Base-by-base conservation (phyloP, 1,140 invertebrate genomes). In the Ostrea edulis region DNA sequence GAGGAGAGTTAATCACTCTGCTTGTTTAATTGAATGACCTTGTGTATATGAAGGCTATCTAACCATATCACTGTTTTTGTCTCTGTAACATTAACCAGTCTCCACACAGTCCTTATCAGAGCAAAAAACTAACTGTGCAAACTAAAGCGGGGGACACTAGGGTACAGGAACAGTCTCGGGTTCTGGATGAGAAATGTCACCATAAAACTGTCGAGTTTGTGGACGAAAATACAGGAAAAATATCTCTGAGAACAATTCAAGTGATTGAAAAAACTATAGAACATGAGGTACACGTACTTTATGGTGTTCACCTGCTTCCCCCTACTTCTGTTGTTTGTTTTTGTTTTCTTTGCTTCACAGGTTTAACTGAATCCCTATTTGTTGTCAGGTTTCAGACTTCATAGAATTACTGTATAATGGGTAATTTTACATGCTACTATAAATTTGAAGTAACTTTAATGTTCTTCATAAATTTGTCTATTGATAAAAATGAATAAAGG, bases 191-290 rank as follows among this genome's bases (percentile, higher is more conserved):
- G 96, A 97, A 97, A 95, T 97, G 98, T 91, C 97, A 97, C 91
- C 96, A 97, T 88, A 97, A 97, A 95, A 98, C 97, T 86, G 97
- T 98, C 95, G 97, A 98, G 95, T 97, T 97, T 95, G 95, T 97
- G 92, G 97, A 98, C 95, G 97, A 97, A 92, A 95, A 96, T 89
- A 97, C 97, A 89, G 97, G 97, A 92, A 97, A 97, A 95, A 96
- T 96, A 94, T 97, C 97, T 95, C 96, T 98, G 91, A 96, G 97
- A 96, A 98, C 98, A 87, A 96, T 98, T 94, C 97, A 98, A 96
- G 97, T 98, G 96, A 97, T 98, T 96, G 97, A 98, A 96, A 98
- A 98, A 96, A 96, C 98, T 95, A 97, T 98, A 95, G 97, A 98
- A 95, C 97, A 97, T 96, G 97, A 98, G 97, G 97, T 98, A 97